Conservation (phyloP, 2,888 invertebrate genomes). For the Neria commutata region DNA sequence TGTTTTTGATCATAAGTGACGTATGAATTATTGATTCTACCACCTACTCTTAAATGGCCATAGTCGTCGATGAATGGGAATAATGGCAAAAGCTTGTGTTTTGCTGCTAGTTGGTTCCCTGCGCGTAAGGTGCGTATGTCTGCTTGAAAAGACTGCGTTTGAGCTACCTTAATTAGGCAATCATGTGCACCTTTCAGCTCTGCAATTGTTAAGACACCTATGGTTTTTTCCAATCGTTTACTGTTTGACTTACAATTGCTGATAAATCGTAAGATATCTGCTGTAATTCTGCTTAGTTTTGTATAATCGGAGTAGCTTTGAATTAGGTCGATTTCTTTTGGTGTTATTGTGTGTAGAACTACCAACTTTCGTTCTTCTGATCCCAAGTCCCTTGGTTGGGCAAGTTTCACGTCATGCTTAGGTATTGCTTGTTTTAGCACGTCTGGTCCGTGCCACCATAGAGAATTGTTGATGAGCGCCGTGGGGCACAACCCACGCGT, state of each 20-base stretch:
- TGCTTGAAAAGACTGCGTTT: constrained; percentile 5
- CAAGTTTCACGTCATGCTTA: neutral
- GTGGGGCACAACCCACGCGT: constrained; percentile 21
- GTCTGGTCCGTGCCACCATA: constrained; percentile 27
- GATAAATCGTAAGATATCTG: too few relatives aligned
- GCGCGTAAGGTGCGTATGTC: constrained; percentile 13
- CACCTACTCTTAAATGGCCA: constrained; percentile 29
- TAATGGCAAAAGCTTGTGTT: constrained; percentile 18
- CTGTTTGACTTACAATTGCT: constrained; percentile 11
- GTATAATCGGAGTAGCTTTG: constrained; percentile 13
- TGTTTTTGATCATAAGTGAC: constrained; percentile 29
- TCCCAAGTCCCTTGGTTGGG: neutral
- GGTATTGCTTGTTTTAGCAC: neutral
- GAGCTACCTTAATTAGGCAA: constrained; percentile 14
- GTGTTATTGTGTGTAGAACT: neutral
- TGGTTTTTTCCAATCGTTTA: neutral
- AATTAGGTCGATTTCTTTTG: constrained; percentile 8
- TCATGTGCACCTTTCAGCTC: constrained; percentile 19
- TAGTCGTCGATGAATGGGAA: constrained; percentile 27
- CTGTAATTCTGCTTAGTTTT: neutral
- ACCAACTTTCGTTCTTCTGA: constrained; percentile 16
- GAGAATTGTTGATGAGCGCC: constrained; percentile 1
- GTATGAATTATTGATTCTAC: constrained; percentile 26
- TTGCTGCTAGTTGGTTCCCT: constrained; percentile 12
- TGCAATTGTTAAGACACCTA: constrained; percentile 2